Conservation (phyloP, 2,113 vertebrate genomes). For the Tringa solitaria region DNA sequence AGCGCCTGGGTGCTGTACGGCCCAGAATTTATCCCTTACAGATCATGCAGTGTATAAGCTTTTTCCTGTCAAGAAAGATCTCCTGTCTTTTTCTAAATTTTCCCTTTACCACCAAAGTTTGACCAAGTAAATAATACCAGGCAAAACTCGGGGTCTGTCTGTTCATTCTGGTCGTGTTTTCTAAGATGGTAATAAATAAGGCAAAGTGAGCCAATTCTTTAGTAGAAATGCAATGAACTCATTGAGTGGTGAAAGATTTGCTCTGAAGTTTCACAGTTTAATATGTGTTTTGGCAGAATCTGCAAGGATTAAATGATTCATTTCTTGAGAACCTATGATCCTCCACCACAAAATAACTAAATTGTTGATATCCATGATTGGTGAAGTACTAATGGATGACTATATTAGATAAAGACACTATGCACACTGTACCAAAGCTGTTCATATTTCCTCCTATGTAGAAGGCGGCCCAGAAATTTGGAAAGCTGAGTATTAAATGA, state of each 20-base stretch:
- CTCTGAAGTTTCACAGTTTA: slow-evolving; percentile 30
- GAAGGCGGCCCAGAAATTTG: background rate
- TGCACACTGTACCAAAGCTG: background rate
- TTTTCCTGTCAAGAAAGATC: background rate
- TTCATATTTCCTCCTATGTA: background rate
- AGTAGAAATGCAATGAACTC: slow-evolving; percentile 1
- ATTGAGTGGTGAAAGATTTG: background rate
- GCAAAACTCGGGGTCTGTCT: background rate
- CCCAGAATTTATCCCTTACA: background rate
- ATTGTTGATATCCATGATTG: background rate
- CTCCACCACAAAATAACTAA: background rate
- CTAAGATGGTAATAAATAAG: background rate
- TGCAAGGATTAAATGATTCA: background rate
- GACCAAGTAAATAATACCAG: background rate
- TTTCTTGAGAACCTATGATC: background rate
- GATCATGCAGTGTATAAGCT: background rate
- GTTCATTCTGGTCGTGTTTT: background rate
- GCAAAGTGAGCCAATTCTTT: background rate
- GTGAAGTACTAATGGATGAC: background rate
- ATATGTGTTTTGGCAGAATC: slow-evolving; percentile 29
- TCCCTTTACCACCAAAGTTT: background rate
- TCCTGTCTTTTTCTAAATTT: background rate
- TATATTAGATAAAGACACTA: background rate
- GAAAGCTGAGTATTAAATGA: slow-evolving; percentile 27
- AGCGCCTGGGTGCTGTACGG: background rate